phyloP scores from a whole-genome alignment of 2,113 vertebrate genomes.

The Semnopithecus entellus region DNA sequence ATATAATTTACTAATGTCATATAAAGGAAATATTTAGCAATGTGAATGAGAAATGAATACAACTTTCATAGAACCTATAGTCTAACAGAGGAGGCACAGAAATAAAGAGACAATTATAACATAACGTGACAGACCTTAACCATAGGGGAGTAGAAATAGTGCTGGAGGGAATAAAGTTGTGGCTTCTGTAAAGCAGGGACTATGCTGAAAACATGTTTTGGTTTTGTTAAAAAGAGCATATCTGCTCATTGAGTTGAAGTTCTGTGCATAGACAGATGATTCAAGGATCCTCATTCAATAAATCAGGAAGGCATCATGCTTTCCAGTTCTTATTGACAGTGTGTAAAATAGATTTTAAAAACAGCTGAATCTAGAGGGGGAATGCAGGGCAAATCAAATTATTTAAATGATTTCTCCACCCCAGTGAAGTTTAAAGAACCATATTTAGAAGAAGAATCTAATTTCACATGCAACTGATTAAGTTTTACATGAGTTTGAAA shows the following conservation, averaged over 20 bases:
- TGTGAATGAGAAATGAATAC: neutral
- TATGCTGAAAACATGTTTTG: neutral
- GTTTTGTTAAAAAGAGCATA: slow-evolving; percentile 20
- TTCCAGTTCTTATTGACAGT: neutral
- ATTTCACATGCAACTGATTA: neutral
- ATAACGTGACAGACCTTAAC: neutral
- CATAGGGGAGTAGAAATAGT: neutral
- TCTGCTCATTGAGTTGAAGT: neutral
- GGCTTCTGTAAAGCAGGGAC: neutral
- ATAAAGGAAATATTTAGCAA: neutral
- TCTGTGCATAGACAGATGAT: neutral
- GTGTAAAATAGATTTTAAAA: neutral
- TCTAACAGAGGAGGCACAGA: neutral
- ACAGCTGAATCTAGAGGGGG: neutral
- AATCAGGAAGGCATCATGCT: neutral
- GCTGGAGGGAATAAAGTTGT: neutral
- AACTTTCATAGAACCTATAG: neutral
- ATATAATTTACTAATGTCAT: neutral
- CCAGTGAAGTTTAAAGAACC: neutral
- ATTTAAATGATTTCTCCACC: neutral
- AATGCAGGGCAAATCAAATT: neutral
- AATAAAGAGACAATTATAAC: neutral
- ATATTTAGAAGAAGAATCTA: neutral
- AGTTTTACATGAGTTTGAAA: neutral
- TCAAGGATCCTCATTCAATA: neutral